Percentiles rank a stretch among this genome's conserved stretches.
These are phyloP conservation scores for Dipodomys spectabilis DNA, from an alignment of 2,113 vertebrate species.

Conservation along the genomic window DNA sequence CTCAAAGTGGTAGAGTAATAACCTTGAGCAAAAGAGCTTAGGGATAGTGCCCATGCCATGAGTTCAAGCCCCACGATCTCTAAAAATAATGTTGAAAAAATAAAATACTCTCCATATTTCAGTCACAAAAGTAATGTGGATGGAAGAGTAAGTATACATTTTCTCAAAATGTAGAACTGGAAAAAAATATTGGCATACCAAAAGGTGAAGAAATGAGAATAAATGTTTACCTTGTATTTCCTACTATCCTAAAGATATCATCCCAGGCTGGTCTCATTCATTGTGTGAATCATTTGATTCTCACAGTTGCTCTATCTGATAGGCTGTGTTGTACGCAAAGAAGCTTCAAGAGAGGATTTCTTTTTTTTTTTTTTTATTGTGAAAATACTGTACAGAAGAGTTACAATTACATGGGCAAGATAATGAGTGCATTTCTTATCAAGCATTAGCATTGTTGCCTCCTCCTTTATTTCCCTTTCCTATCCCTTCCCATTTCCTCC, in stretches of 20 bases:
- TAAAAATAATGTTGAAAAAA: background rate
- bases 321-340: background rate
- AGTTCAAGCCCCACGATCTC: no score
- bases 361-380: no score
- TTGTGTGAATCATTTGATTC: background rate
- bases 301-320: background rate
- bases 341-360: background rate
- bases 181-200: background rate
- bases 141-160: background rate
- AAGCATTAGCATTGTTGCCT: no score
- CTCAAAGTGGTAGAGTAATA: no score
- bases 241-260: background rate
- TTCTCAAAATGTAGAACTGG: background rate
- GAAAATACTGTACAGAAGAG: no score
- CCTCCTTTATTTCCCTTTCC: no score
- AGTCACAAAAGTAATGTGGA: background rate
- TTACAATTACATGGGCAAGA: no score
- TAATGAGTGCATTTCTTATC: no score
- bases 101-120: background rate
- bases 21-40: no score
- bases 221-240: background rate
- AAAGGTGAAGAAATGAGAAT: slow-evolving; percentile 16
- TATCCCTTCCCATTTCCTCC: no score
- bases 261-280: background rate
- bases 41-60: no score